Evolutionary conservation across 2,888 invertebrate species (phyloP).

Genomic region (Lasioglossum oenotherae): DNA sequence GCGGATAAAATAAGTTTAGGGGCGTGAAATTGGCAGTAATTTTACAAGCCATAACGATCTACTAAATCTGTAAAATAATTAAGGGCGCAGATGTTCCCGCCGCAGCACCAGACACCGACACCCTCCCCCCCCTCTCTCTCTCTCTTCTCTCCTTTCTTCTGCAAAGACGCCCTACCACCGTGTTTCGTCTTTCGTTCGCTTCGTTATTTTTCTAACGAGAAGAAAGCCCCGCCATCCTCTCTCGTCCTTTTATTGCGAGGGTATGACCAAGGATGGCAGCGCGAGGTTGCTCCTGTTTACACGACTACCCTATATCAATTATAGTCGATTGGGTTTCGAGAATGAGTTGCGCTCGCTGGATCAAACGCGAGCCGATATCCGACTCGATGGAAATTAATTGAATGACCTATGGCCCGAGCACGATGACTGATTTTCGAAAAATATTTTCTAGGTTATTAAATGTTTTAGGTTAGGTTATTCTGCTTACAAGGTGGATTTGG

Average conservation of each 20-base stretch:
- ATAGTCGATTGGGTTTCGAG: not conserved
- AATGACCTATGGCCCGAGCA: not conserved
- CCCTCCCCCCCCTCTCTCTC: not conserved
- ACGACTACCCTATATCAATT: conserved; percentile 7
- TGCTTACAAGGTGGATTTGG: not conserved
- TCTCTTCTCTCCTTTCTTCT: conserved; percentile 19
- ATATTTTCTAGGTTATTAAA: no score
- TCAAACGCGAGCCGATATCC: not conserved
- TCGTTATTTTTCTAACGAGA: conserved; percentile 30
- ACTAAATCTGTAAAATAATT: conserved; percentile 85
- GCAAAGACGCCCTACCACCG: conserved; percentile 14
- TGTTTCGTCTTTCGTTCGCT: conserved; percentile 17
- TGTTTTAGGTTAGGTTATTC: no score
- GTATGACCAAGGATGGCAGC: conserved; percentile 5
- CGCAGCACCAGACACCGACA: conserved; percentile 37
- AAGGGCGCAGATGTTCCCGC: conserved; percentile 83
- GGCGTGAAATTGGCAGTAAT: conserved; percentile 84
- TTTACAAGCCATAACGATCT: conserved; percentile 85
- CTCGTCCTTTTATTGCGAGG: not conserved
- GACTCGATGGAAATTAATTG: not conserved
- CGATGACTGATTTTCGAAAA: not conserved
- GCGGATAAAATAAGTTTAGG: conserved; percentile 83
- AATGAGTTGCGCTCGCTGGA: not conserved
- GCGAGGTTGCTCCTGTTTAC: not conserved
- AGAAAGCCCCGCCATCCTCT: not conserved